Evolutionary conservation across 1,140 invertebrate genomes (phyloP).

Genomic region (Cotesia glomerata): DNA sequence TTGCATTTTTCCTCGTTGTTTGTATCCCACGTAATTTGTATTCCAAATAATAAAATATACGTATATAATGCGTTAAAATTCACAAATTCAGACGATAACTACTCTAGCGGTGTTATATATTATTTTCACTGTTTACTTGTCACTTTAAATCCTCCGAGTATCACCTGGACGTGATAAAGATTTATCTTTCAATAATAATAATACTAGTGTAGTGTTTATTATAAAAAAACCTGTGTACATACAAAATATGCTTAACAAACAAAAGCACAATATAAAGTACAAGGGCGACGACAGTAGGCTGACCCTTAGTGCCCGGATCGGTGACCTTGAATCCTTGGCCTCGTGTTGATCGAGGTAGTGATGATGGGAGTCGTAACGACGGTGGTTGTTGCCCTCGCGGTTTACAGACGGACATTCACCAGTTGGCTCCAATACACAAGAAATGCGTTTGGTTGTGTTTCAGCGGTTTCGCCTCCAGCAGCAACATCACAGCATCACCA

Average conservation of each 20-base stretch:
- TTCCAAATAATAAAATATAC: not conserved
- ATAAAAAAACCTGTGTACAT: no score
- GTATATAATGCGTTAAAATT: not conserved
- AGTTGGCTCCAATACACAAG: slow-evolving; percentile 18
- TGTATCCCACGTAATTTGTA: slow-evolving; percentile 14
- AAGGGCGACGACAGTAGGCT: not conserved
- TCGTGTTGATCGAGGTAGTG: slow-evolving; percentile 4
- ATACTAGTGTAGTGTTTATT: no score
- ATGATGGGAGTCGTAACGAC: not conserved
- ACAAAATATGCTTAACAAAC: not conserved
- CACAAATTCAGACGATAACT: not conserved
- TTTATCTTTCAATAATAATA: not conserved
- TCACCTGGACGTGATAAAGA: not conserved
- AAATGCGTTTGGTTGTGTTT: not conserved
- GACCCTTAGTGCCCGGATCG: not conserved
- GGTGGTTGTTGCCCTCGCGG: slow-evolving; percentile 44
- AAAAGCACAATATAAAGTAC: not conserved
- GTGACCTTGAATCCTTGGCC: slow-evolving; percentile 15
- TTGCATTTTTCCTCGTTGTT: slow-evolving; percentile 37
- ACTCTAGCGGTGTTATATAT: not conserved
- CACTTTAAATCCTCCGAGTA: not conserved
- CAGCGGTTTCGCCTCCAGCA: not conserved
- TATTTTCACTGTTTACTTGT: slow-evolving; percentile 6
- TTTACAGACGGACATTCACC: slow-evolving; percentile 43
- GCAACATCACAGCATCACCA: slow-evolving; percentile 3